Conservation (phyloP, 2,113 vertebrate species). For the Phyllostomus discolor region DNA sequence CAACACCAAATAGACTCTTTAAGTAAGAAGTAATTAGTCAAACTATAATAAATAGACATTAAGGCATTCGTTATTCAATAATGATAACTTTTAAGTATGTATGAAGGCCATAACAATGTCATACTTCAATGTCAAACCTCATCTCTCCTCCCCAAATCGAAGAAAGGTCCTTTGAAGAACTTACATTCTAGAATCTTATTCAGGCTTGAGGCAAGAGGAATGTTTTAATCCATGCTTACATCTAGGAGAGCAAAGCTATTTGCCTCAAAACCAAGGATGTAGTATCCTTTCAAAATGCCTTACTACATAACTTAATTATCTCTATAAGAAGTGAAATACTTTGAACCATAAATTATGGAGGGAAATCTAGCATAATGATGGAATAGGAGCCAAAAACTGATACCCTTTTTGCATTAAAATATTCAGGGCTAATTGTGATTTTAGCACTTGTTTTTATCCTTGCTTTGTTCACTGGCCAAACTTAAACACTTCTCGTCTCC, state of each 20-base stretch:
- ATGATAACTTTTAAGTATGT: background rate
- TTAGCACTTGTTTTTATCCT: slow-evolving; percentile 73
- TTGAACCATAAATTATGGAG: slow-evolving; percentile 57
- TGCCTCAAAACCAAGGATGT: slow-evolving; percentile 39
- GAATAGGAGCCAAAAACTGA: slow-evolving; percentile 62
- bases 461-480: slow-evolving; percentile 77
- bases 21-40: background rate
- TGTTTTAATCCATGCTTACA: slow-evolving; percentile 32
- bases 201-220: background rate
- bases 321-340: slow-evolving; percentile 49
- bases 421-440: slow-evolving; percentile 76
- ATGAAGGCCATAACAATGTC: slow-evolving; percentile 18
- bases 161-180: slow-evolving; percentile 35
- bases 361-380: slow-evolving; percentile 56
- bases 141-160: background rate
- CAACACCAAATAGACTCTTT: slow-evolving; percentile 6
- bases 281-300: slow-evolving; percentile 30
- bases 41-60: background rate
- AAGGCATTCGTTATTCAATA: background rate
- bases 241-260: slow-evolving; percentile 12
- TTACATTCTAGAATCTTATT: slow-evolving; percentile 37
- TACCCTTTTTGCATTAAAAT: slow-evolving; percentile 74
- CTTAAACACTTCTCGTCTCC: slow-evolving; percentile 77
- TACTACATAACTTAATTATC: slow-evolving; percentile 52
- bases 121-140: background rate